These are phyloP conservation scores for Nannospalax galili DNA, from an alignment of 2,113 vertebrate genomes.

Conservation along the genomic window DNA sequence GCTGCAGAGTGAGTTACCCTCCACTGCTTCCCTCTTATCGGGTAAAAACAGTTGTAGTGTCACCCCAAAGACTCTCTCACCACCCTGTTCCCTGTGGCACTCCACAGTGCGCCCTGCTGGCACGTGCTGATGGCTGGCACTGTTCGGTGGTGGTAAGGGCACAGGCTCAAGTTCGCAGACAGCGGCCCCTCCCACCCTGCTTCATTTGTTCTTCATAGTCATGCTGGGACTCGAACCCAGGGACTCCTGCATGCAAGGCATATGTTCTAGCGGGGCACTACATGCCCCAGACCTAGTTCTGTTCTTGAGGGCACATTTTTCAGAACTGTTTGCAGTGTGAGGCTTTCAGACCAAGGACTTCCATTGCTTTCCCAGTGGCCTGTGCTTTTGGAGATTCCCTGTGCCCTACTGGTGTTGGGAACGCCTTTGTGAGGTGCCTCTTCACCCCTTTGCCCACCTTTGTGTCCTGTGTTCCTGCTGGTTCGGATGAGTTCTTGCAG, in stretches of 20 bases:
- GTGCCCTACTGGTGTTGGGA: fast-evolving
- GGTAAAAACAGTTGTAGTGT: too few species aligned
- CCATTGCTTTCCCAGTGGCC: neutral
- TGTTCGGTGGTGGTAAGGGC: neutral
- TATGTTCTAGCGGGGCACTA: fast-evolving
- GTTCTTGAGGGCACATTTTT: neutral
- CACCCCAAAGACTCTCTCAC: neutral
- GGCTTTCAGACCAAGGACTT: neutral
- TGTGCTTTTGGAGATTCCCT: fast-evolving
- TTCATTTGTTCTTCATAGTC: neutral
- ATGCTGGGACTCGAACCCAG: neutral
- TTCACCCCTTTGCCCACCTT: neutral
- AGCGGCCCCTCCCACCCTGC: too few species aligned
- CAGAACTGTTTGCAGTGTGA: fast-evolving
- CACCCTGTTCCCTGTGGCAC: neutral
- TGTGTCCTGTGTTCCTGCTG: neutral
- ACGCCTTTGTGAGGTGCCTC: fast-evolving
- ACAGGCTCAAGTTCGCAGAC: neutral
- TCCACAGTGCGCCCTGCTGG: neutral
- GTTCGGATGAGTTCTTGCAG: fast-evolving
- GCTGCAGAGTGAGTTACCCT: neutral
- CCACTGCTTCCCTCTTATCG: neutral
- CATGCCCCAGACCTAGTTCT: fast-evolving
- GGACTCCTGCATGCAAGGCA: neutral
- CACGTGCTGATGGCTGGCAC: neutral